Base-by-base conservation (phyloP, 2,113 vertebrate species). In the Mormoops blainvillei region DNA sequence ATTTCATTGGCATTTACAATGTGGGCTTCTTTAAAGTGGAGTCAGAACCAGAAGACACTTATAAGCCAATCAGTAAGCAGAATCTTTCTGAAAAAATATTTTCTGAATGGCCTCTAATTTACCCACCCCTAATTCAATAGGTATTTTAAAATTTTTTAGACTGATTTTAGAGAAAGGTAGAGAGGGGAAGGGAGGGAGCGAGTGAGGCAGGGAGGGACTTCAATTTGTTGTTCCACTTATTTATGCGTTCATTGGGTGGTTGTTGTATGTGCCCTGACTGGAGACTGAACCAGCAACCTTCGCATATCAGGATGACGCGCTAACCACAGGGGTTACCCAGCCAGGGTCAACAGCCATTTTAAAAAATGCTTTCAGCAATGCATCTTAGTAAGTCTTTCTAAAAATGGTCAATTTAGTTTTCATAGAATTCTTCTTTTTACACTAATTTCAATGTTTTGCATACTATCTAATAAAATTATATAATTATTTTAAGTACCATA, bases 351-450 rank as follows among this genome's bases (percentile, higher is more conserved):
- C 0, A 92, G 68, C 26, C 38, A 83, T 48, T 86, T 94, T 20
- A 76, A 31, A 20, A 95, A 95, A 26, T 74, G 74, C 13, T 89
- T 93, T 95, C 65, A 87, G 74, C 56, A 87, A 43, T 94, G 74
- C 14, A 58, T 13, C n/a, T 45, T 63, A 88, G 31, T 18, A 70
- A 20, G 16, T 58, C 58, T 89, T 97, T 87, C 81, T 36, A 80
- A 82, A 91, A 92, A 74, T 61, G 58, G 38, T 71, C 43, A 70
- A 81, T 16, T 63, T 41, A 67, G 28, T 80, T 83, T 92, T 84
- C 70, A 90, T 2, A 67, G 50, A 90, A 92, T 65, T 61, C 50
- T 20, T 80, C 31, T 88, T 89, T 67, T 41, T 43, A 74, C 7
- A 86, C 1, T 71, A 77, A 92, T 81, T 80, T 58, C 38, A 71